Conservation (phyloP, 1,140 invertebrate genomes). For the Scaptomyza hsui region DNA sequence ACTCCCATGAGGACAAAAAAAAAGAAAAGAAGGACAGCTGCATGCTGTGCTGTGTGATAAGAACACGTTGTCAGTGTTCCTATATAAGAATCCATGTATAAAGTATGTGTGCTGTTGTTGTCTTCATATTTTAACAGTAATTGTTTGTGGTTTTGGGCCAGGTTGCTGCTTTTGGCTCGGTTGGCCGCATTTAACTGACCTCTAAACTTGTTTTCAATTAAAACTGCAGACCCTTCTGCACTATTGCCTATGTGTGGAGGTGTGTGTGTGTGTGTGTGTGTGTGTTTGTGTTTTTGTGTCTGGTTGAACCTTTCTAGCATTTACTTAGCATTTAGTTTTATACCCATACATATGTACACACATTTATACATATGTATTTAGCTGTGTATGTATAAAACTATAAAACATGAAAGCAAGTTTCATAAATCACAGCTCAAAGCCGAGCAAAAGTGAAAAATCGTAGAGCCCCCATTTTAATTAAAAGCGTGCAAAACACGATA, state of each 20-base stretch:
- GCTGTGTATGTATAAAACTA: slow-evolving; percentile 55
- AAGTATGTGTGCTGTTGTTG: slow-evolving; percentile 32
- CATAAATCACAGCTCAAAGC: slow-evolving; percentile 78
- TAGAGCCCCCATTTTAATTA: slow-evolving; percentile 77
- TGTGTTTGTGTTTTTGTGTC: slow-evolving; percentile 14
- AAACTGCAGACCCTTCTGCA: slow-evolving; percentile 42
- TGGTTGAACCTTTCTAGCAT: slow-evolving; percentile 67
- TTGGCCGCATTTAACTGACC: slow-evolving; percentile 63
- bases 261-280: slow-evolving; percentile 1
- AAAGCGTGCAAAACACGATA: slow-evolving; percentile 82
- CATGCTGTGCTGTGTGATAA: slow-evolving; percentile 42
- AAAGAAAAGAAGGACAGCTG: slow-evolving; percentile 18
- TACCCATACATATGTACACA: slow-evolving; percentile 3
- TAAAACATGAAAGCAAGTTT: slow-evolving; percentile 77
- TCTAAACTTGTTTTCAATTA: slow-evolving; percentile 79
- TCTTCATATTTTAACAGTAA: slow-evolving; percentile 70
- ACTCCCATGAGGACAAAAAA: background rate
- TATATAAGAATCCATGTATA: background rate
- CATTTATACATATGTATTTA: background rate
- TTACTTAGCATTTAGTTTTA: slow-evolving; percentile 79
- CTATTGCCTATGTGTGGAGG: slow-evolving; percentile 8
- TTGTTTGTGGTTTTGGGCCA: slow-evolving; percentile 40
- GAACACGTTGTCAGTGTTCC: slow-evolving; percentile 4
- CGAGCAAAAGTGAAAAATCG: slow-evolving; percentile 76
- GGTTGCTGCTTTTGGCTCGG: slow-evolving; percentile 35